phyloP scores from a whole-genome alignment of 2,797 vertebrate species.

The Schizopygopsis malacanthus region DNA sequence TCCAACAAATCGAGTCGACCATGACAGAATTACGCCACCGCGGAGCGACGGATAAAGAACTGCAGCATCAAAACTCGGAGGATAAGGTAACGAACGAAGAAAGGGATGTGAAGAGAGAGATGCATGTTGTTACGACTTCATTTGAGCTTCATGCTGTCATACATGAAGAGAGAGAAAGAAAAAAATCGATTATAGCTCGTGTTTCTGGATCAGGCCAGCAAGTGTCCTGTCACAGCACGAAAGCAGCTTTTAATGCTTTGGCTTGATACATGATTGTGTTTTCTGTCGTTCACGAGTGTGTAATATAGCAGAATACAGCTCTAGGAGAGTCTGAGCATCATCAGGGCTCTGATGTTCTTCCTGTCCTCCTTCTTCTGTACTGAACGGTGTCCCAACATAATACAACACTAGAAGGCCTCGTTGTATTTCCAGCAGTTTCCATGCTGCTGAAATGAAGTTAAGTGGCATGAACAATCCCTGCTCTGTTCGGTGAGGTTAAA shows the following conservation, averaged over 20 bases:
- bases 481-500: conserved; percentile 38
- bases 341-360: neutral
- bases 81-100: conserved; percentile 75
- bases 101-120: neutral
- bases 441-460: conserved; percentile 38
- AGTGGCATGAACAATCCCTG: conserved; percentile 19
- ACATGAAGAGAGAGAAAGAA: neutral
- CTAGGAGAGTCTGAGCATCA: conserved; percentile 12
- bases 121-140: conserved; percentile 20
- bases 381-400: neutral
- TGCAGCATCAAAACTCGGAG: conserved; percentile 73
- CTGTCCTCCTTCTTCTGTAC: neutral
- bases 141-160: conserved; percentile 34
- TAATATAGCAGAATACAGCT: neutral
- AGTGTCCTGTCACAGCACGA: neutral
- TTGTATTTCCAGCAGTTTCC: neutral
- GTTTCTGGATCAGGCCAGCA: neutral
- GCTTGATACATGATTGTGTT: neutral
- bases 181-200: neutral
- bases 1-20: conserved; percentile 32
- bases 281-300: neutral
- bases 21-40: conserved; percentile 83
- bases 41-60: conserved; percentile 70
- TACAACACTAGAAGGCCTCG: neutral
- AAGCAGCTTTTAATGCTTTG: neutral